Conservation (phyloP, 2,797 vertebrate genomes). For the Petrocephalus schoutedeni region DNA sequence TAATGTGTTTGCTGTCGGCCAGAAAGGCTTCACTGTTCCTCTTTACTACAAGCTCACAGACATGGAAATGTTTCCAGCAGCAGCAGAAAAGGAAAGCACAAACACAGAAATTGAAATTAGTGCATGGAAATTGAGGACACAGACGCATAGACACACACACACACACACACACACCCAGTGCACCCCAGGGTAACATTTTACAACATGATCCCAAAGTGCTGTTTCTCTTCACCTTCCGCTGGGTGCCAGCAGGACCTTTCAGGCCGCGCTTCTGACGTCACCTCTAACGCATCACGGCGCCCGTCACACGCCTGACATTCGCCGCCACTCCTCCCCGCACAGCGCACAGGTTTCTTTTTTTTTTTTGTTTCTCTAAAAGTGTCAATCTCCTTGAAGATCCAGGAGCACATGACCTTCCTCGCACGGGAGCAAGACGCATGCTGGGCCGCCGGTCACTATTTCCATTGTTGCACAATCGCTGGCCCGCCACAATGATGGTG, state of each 20-base stretch:
- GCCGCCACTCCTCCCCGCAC: neutral
- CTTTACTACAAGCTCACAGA: conserved; percentile 60
- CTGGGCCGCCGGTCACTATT: neutral
- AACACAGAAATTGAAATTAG: too few relatives aligned
- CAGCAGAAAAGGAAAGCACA: conserved; percentile 67
- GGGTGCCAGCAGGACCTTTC: conserved; percentile 1
- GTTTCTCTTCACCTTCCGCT: conserved; percentile 5
- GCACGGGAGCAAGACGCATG: neutral
- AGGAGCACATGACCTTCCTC: neutral
- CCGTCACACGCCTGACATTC: neutral
- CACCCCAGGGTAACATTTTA: neutral
- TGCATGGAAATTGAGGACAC: too few relatives aligned
- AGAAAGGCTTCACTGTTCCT: conserved; percentile 71
- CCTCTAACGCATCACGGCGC: neutral
- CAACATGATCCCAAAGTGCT: neutral
- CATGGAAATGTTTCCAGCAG: conserved; percentile 77
- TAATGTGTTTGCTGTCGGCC: conserved; percentile 58
- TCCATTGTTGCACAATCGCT: neutral
- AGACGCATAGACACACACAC: neutral
- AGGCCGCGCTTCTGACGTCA: conserved; percentile 5
- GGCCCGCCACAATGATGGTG: conserved; percentile 12
- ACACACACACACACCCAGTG: conserved; percentile 19
- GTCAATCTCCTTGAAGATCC: neutral
- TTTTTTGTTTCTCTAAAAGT: neutral
- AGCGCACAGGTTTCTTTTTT: neutral